Percentiles rank a stretch among this genome's conserved stretches.
Evolutionary conservation across 2,888 invertebrate genomes (phyloP).

Genomic region (Drosophila merina): DNA sequence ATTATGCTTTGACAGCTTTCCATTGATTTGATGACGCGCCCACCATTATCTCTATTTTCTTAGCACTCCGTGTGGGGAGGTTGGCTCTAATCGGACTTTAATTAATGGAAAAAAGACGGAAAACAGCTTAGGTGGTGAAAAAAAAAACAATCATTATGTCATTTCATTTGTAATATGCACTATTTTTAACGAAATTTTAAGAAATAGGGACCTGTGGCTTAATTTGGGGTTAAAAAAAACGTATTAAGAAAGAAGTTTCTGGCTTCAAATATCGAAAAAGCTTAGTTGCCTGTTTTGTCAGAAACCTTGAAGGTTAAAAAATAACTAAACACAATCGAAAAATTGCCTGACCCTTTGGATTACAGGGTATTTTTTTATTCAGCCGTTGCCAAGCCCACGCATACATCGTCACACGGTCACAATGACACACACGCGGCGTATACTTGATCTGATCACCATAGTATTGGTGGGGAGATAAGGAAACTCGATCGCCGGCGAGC

Average conservation of each 20-base stretch:
- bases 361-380: background rate
- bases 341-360: background rate
- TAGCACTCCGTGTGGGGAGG: background rate
- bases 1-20: constrained; percentile 23
- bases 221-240: too few species aligned
- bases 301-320: background rate
- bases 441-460: background rate
- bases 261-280: background rate
- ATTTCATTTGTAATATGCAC: background rate
- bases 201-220: background rate
- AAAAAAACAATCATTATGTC: background rate
- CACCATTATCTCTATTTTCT: constrained; percentile 39
- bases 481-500: constrained; percentile 17
- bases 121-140: background rate
- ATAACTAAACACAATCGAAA: background rate
- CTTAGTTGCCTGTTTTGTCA: background rate
- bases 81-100: background rate
- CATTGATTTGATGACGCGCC: constrained; percentile 45
- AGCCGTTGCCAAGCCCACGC: background rate
- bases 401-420: background rate
- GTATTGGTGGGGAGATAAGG: constrained; percentile 43
- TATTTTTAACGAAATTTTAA: background rate
- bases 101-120: background rate
- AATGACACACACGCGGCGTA: constrained; percentile 1
- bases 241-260: background rate